A percentile compares a stretch with the other conserved stretches of the same genome.
Evolutionary conservation across 2,797 vertebrate species (phyloP).

Genomic region (Xenentodon cancila): DNA sequence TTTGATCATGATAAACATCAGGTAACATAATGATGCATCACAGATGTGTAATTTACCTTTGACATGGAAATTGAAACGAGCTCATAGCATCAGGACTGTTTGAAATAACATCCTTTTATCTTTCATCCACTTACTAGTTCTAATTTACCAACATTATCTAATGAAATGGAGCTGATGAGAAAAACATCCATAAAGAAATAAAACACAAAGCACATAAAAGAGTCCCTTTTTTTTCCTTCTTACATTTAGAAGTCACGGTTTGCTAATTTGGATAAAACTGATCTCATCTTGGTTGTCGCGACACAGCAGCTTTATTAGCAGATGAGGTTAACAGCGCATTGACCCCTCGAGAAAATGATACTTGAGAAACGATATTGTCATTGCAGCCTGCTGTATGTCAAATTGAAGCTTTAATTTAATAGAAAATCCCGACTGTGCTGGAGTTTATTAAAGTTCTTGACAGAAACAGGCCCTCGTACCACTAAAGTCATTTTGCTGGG

Average conservation of each 20-base stretch:
- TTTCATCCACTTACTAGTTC: too few species aligned
- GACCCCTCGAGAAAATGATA: conserved; percentile 12
- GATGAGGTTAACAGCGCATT: neutral
- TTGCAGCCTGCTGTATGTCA: conserved; percentile 17
- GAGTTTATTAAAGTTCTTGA: conserved; percentile 38
- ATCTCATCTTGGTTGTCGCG: neutral
- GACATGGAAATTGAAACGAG: too few species aligned
- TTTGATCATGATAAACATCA: too few species aligned
- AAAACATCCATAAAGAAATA: too few species aligned
- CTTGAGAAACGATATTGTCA: conserved; percentile 7
- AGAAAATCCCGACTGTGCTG: conserved; percentile 17
- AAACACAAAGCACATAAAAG: too few species aligned
- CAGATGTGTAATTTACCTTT: too few species aligned
- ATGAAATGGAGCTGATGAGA: too few species aligned
- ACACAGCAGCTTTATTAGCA: conserved; percentile 20
- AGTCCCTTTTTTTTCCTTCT: too few species aligned
- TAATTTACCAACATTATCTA: too few species aligned
- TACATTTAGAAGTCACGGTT: neutral
- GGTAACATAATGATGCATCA: too few species aligned
- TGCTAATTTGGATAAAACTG: conserved; percentile 3
- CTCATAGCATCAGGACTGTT: too few species aligned
- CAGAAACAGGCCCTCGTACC: conserved; percentile 28
- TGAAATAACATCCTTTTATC: too few species aligned
- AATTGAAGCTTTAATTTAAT: conserved; percentile 31
- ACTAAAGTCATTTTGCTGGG: conserved; percentile 42